phyloP scores from a whole-genome alignment of 2,888 invertebrate species.

The Magallana nippona region DNA sequence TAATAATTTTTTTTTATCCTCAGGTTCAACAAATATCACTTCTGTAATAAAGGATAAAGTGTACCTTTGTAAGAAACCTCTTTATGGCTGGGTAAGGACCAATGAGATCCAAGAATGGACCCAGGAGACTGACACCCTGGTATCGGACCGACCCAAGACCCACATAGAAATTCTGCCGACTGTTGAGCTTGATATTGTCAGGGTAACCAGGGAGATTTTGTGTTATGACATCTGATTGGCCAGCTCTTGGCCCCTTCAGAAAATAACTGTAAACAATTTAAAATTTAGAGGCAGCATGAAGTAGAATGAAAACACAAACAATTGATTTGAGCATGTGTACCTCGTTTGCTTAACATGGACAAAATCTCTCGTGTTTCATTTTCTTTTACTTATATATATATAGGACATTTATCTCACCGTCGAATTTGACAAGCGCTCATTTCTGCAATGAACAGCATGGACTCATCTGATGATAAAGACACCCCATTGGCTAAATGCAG shows the following conservation, averaged over 20 bases:
- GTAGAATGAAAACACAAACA: too few relatives aligned
- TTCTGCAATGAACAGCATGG: constrained; percentile 65
- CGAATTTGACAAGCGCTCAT: constrained; percentile 67
- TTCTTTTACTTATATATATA: too few relatives aligned
- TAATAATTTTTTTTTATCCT: too few relatives aligned
- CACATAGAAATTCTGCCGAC: constrained; percentile 65
- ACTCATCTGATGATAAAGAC: constrained; percentile 63
- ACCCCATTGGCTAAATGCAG: constrained; percentile 73
- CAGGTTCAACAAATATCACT: too few relatives aligned
- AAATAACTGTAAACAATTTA: constrained; percentile 59
- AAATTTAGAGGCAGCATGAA: neutral
- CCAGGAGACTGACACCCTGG: constrained; percentile 65
- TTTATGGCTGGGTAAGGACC: constrained; percentile 71
- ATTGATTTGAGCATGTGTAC: too few relatives aligned
- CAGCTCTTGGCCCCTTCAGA: constrained; percentile 64
- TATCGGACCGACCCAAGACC: constrained; percentile 68
- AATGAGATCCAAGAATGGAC: constrained; percentile 69
- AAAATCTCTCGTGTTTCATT: too few relatives aligned
- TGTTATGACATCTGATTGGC: constrained; percentile 61
- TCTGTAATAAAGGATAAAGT: neutral
- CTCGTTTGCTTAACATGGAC: too few relatives aligned
- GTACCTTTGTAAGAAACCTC: constrained; percentile 69
- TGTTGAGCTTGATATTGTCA: constrained; percentile 71
- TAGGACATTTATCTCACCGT: constrained; percentile 54
- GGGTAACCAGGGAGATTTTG: constrained; percentile 74